Percentiles rank a stretch among this genome's conserved stretches.
These are phyloP conservation scores for Planiliza haematocheilus DNA, from an alignment of 2,113 vertebrate genomes.

Conservation along the genomic window DNA sequence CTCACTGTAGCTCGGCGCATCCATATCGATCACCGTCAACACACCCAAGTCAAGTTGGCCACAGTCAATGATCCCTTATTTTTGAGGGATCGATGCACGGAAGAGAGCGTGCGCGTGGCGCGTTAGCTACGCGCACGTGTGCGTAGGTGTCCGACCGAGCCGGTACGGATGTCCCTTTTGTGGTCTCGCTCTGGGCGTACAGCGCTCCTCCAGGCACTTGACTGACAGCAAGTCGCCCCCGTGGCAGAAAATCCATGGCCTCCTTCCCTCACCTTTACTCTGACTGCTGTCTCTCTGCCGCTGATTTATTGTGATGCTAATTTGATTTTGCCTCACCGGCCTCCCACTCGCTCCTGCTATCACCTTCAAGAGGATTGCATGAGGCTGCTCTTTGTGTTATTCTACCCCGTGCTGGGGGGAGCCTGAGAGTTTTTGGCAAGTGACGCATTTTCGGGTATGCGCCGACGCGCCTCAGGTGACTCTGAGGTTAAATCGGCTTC, in stretches of 20 bases:
- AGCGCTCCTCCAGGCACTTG: slow-evolving; percentile 41
- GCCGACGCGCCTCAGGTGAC: background rate
- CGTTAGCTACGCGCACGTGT: background rate
- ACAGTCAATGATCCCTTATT: slow-evolving; percentile 70
- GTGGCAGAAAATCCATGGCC: slow-evolving; percentile 79
- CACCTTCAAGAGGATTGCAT: slow-evolving; percentile 44
- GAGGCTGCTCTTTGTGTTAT: background rate
- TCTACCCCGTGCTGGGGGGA: no score
- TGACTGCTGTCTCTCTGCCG: slow-evolving; percentile 65
- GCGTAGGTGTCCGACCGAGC: slow-evolving; percentile 1
- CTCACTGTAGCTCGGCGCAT: slow-evolving; percentile 46
- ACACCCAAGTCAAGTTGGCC: slow-evolving; percentile 41
- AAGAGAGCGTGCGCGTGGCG: background rate
- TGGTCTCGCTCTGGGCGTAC: slow-evolving; percentile 35
- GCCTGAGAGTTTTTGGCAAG: background rate
- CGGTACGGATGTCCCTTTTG: slow-evolving; percentile 25
- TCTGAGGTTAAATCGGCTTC: background rate
- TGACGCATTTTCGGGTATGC: background rate
- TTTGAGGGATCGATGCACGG: slow-evolving; percentile 58
- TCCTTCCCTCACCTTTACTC: slow-evolving; percentile 71
- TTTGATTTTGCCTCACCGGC: slow-evolving; percentile 70
- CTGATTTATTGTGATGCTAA: slow-evolving; percentile 78
- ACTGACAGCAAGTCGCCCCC: slow-evolving; percentile 69
- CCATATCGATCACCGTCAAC: slow-evolving; percentile 66
- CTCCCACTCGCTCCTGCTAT: slow-evolving; percentile 38